These are phyloP conservation scores for Campylomormyrus numenius DNA, from an alignment of 2,113 vertebrate species.

Conservation along the genomic window DNA sequence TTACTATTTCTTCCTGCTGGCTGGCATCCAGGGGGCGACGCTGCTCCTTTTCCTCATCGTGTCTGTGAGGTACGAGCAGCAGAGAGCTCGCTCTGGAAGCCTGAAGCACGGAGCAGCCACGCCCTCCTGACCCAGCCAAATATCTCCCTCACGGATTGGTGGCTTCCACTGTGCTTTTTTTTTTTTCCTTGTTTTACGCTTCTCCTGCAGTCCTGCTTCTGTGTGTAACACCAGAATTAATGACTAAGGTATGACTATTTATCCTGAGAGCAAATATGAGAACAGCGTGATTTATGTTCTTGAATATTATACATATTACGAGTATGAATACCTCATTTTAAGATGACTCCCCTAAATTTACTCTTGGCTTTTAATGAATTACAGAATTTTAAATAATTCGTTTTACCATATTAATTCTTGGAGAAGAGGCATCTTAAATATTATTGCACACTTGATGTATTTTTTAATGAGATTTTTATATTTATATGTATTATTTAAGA, in stretches of 20 bases:
- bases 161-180: neutral
- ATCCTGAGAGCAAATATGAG: neutral
- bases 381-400: neutral
- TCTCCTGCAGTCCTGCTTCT: neutral
- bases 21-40: conserved; percentile 82
- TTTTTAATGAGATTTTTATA: neutral
- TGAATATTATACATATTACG: neutral
- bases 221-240: neutral
- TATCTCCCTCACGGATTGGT: neutral
- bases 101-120: conserved; percentile 42
- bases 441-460: neutral
- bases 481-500: conserved; percentile 16
- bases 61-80: conserved; percentile 80
- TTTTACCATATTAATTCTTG: conserved; percentile 5
- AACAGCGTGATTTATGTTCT: neutral
- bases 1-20: conserved; percentile 95
- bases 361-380: neutral
- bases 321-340: conserved; percentile 15
- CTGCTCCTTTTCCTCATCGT: conserved; percentile 85
- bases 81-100: conserved; percentile 43
- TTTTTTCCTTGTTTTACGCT: neutral
- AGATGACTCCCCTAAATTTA: neutral
- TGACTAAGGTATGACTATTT: neutral
- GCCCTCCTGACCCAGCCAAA: conserved; percentile 30
- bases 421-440: neutral